These are phyloP conservation scores for Monopis laevigella DNA, from an alignment of 2,888 invertebrate genomes.

Conservation along the genomic window DNA sequence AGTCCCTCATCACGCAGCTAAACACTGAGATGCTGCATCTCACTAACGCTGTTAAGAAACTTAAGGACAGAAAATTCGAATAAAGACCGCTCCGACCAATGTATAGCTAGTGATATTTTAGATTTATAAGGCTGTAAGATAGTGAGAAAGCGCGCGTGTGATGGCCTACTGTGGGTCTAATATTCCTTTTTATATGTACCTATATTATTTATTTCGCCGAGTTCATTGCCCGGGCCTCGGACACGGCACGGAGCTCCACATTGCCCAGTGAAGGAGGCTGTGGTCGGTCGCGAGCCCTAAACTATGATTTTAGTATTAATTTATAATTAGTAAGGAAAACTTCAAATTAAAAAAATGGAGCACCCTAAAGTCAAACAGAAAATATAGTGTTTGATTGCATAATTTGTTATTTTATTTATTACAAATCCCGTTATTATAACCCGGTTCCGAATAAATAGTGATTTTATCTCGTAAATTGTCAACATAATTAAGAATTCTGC, in stretches of 20 bases:
- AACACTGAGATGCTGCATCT: constrained; percentile 89
- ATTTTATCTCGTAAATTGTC: no score
- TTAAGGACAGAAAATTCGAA: constrained; percentile 74
- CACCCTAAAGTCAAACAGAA: constrained; percentile 62
- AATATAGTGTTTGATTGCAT: constrained; percentile 61
- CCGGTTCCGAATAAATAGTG: no score
- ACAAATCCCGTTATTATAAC: no score
- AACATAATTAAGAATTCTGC: no score
- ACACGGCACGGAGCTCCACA: constrained; percentile 43
- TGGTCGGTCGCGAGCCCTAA: constrained; percentile 41
- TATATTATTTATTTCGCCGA: constrained; percentile 60
- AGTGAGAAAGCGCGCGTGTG: constrained; percentile 46
- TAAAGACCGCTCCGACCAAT: constrained; percentile 40
- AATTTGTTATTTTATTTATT: constrained; percentile 35
- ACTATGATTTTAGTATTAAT: constrained; percentile 61
- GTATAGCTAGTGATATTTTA: constrained; percentile 66
- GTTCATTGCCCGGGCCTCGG: constrained; percentile 59
- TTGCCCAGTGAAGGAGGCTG: constrained; percentile 61
- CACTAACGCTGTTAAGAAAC: constrained; percentile 87
- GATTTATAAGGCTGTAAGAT: constrained; percentile 47
- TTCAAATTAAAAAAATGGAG: constrained; percentile 43
- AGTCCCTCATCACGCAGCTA: constrained; percentile 83
- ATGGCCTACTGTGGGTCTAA: constrained; percentile 53
- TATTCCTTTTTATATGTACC: constrained; percentile 47
- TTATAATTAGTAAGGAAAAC: constrained; percentile 54